Evolutionary conservation across 1,140 invertebrate species (phyloP).

Genomic region (Papilio machaon): DNA sequence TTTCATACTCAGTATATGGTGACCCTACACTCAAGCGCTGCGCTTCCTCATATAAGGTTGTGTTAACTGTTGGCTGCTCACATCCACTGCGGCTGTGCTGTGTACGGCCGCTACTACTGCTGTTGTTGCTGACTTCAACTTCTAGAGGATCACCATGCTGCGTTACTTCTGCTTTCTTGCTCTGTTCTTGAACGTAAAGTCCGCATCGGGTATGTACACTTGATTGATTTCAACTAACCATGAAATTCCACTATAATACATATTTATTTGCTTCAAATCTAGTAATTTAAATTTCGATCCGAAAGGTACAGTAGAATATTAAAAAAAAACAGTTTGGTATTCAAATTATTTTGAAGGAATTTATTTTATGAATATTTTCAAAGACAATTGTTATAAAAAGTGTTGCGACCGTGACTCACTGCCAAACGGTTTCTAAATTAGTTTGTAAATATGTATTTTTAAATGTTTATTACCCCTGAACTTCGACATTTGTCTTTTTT

Average conservation of each 20-base stretch:
- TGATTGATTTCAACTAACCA: not conserved
- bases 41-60: conserved; percentile 8
- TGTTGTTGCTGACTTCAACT: not conserved
- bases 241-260: not conserved
- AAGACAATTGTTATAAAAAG: too few species aligned
- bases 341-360: too few species aligned
- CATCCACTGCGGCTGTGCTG: not conserved
- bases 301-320: not conserved
- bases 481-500: too few species aligned
- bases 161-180: conserved; percentile 23
- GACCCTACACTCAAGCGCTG: not conserved
- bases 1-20: not conserved
- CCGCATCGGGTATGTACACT: not conserved
- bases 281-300: too few species aligned
- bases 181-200: conserved; percentile 25
- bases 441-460: too few species aligned
- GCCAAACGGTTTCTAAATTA: too few species aligned
- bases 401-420: too few species aligned
- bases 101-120: not conserved
- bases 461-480: too few species aligned
- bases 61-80: not conserved
- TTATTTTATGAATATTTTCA: too few species aligned
- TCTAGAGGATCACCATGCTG: not conserved
- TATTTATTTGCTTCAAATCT: not conserved
- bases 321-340: too few species aligned